A percentile compares a stretch with the other conserved stretches of the same genome.
Evolutionary conservation across 1,140 invertebrate genomes (phyloP).

Genomic region (Melipona quadrifasciata): DNA sequence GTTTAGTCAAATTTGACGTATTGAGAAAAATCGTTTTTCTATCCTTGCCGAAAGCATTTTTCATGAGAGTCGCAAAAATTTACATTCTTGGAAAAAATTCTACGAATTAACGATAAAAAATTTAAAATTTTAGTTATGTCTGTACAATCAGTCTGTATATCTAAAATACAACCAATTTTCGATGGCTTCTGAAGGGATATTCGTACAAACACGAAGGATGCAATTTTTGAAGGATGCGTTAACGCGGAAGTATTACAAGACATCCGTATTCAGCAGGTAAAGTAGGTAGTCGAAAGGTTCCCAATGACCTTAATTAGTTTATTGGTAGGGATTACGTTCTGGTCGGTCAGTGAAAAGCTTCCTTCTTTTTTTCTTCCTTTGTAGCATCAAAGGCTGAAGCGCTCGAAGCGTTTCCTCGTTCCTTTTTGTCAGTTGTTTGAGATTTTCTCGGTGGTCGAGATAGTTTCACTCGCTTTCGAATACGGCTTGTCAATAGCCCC

Average conservation of each 20-base stretch:
- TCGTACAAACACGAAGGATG: not conserved
- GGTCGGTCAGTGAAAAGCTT: conserved; percentile 62
- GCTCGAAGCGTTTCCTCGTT: conserved; percentile 52
- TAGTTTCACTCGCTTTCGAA: conserved; percentile 62
- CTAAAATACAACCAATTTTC: too few species aligned
- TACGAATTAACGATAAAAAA: not conserved
- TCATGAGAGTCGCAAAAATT: not conserved
- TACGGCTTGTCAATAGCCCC: not conserved
- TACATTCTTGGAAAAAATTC: not conserved
- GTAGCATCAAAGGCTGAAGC: conserved; percentile 38
- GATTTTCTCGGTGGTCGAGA: conserved; percentile 52
- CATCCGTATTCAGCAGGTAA: not conserved
- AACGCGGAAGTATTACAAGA: conserved; percentile 20
- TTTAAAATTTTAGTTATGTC: not conserved
- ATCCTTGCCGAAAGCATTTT: not conserved
- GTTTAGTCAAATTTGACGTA: rapidly evolving
- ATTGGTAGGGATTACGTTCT: conserved; percentile 68
- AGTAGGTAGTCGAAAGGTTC: conserved; percentile 34
- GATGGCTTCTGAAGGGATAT: not conserved
- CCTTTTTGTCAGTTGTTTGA: conserved; percentile 26
- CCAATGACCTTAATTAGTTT: conserved; percentile 74
- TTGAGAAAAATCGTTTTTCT: not conserved
- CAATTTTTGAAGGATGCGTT: not conserved
- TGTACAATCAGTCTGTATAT: not conserved
- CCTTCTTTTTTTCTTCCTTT: conserved; percentile 18